These are phyloP conservation scores for Phengaris alcon DNA, from an alignment of 2,888 invertebrate genomes.

Conservation along the genomic window DNA sequence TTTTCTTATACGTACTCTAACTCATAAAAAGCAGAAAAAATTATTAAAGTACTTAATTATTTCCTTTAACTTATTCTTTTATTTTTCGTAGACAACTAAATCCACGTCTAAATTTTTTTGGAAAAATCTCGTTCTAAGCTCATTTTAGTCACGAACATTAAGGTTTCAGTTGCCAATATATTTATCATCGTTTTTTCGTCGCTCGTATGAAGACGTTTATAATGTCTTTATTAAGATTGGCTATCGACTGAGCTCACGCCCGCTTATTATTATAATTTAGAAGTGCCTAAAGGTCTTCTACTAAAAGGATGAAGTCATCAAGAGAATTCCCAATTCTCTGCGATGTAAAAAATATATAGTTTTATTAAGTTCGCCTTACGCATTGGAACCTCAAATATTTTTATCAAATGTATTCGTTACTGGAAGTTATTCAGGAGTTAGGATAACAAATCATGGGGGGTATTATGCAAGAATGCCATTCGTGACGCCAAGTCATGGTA, in stretches of 20 bases:
- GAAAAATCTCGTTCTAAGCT: not conserved
- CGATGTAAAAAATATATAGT: not conserved
- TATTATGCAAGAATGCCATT: conserved; percentile 75
- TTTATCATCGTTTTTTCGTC: conserved; percentile 43
- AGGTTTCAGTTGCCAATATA: conserved; percentile 1
- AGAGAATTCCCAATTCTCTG: conserved; percentile 40
- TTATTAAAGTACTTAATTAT: not conserved
- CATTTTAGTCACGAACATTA: not conserved
- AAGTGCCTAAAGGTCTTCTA: conserved; percentile 71
- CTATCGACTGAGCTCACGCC: conserved; percentile 69
- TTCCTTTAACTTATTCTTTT: not conserved
- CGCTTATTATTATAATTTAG: conserved; percentile 79
- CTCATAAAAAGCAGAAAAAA: not conserved
- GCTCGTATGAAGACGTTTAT: conserved; percentile 72
- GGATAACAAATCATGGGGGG: conserved; percentile 61
- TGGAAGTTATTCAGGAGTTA: conserved; percentile 52
- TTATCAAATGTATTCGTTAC: conserved; percentile 31
- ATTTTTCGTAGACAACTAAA: not conserved
- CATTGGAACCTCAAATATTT: conserved; percentile 26
- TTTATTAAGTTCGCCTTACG: conserved; percentile 25
- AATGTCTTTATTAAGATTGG: conserved; percentile 77
- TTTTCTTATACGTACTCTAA: not conserved
- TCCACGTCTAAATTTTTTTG: not conserved
- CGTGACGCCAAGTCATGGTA: conserved; percentile 67
- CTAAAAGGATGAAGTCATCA: conserved; percentile 73